Evolutionary conservation across 2,888 invertebrate genomes (phyloP).

Genomic region (Cantharis rustica): DNA sequence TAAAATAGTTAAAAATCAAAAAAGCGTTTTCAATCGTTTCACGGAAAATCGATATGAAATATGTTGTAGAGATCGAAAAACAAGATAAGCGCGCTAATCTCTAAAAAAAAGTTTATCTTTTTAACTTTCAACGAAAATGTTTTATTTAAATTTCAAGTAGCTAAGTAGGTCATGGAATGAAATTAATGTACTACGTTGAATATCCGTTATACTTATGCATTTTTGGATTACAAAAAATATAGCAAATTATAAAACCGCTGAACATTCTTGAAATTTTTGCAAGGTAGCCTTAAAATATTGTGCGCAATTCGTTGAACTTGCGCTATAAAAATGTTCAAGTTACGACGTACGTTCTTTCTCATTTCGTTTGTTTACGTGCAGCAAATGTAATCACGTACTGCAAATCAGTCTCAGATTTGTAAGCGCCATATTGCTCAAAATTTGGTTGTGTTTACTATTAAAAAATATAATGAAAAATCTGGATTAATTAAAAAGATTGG

Average conservation of each 20-base stretch:
- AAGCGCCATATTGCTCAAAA: constrained; percentile 24
- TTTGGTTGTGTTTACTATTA: constrained; percentile 21
- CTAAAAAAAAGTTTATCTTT: neutral
- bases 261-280: neutral
- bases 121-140: neutral
- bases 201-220: neutral
- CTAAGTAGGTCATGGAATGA: neutral
- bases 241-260: neutral
- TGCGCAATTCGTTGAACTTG: neutral
- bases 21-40: neutral
- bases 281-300: neutral
- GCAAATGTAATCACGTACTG: constrained; percentile 1
- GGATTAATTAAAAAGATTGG: neutral
- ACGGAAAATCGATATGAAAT: neutral
- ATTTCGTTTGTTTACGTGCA: neutral
- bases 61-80: neutral
- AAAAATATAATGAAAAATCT: constrained; percentile 3
- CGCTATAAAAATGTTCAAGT: neutral
- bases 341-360: neutral
- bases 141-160: neutral
- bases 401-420: neutral
- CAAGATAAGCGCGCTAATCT: neutral
- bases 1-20: too few species aligned
- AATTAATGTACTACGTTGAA: neutral
- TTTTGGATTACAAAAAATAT: neutral